These are phyloP conservation scores for Machimus atricapillus DNA, from an alignment of 2,888 invertebrate genomes.

Conservation along the genomic window DNA sequence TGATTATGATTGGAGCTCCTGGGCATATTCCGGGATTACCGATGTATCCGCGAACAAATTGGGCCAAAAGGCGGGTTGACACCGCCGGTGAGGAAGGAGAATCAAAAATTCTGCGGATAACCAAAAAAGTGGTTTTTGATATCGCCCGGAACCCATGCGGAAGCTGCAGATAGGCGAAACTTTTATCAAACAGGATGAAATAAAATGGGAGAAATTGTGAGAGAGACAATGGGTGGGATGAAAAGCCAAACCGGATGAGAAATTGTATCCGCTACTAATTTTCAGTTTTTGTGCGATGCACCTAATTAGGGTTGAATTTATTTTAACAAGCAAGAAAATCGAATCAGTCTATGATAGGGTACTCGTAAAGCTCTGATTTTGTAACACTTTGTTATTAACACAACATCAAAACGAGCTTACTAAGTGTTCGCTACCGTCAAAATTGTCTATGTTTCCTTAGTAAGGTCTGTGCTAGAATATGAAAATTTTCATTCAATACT, in stretches of 20 bases:
- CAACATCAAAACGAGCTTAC: too few relatives aligned
- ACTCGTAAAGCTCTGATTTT: too few relatives aligned
- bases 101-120: not conserved
- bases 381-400: too few relatives aligned
- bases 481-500: too few relatives aligned
- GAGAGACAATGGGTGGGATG: too few relatives aligned
- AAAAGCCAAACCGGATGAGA: not conserved
- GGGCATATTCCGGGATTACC: not conserved
- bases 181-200: not conserved
- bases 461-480: too few relatives aligned
- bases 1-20: not conserved
- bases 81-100: not conserved
- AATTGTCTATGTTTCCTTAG: too few relatives aligned
- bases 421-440: too few relatives aligned
- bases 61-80: not conserved
- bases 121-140: not conserved
- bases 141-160: not conserved
- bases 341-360: too few relatives aligned
- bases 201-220: not conserved
- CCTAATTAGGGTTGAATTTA: too few relatives aligned
- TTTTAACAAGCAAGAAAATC: too few relatives aligned
- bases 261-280: not conserved
- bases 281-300: too few relatives aligned
- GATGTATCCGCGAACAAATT: not conserved
- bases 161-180: not conserved